Conservation (phyloP, 2,888 invertebrate species). For the Cylloceria caligata region DNA sequence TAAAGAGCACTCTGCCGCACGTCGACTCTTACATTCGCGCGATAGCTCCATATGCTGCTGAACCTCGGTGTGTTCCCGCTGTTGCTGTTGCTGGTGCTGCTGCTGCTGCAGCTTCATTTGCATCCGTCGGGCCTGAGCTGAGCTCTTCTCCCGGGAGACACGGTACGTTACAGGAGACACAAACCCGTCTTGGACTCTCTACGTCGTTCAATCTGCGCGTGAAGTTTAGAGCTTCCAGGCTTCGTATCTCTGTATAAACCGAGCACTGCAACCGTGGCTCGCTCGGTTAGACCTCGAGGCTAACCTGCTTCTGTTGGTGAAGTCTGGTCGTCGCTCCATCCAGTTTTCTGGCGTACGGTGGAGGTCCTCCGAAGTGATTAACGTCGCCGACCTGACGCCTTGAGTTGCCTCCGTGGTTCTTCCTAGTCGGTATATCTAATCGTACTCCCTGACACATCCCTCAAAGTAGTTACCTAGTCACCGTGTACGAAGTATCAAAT, state of each 20-base stretch:
- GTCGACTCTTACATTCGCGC: conserved; percentile 37
- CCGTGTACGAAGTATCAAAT: conserved; percentile 41
- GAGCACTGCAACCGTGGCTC: conserved; percentile 39
- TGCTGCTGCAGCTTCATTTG: conserved; percentile 33
- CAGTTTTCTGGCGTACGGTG: conserved; percentile 11
- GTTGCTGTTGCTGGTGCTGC: conserved; percentile 6
- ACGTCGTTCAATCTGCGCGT: conserved; percentile 17
- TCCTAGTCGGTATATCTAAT: conserved; percentile 26
- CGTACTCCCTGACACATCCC: conserved; percentile 32
- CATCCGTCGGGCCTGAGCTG: conserved; percentile 32
- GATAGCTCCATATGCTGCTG: conserved; percentile 37
- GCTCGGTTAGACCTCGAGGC: conserved; percentile 40
- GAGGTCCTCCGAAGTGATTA: conserved; percentile 71
- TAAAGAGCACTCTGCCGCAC: conserved; percentile 57
- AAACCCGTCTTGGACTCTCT: background rate
- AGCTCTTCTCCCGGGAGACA: conserved; percentile 21
- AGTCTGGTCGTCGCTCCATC: conserved; percentile 13
- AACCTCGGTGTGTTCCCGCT: conserved; percentile 17
- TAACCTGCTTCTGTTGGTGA: conserved; percentile 10
- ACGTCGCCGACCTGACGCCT: conserved; percentile 77
- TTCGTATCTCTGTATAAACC: background rate
- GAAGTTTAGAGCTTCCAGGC: conserved; percentile 18
- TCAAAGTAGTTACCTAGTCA: conserved; percentile 29
- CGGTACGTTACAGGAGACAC: conserved; percentile 14
- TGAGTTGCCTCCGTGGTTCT: conserved; percentile 59